A percentile compares a stretch with the other conserved stretches of the same genome.
Evolutionary conservation across 2,113 vertebrate genomes (phyloP).

Genomic region (Tragelaphus imberbis): DNA sequence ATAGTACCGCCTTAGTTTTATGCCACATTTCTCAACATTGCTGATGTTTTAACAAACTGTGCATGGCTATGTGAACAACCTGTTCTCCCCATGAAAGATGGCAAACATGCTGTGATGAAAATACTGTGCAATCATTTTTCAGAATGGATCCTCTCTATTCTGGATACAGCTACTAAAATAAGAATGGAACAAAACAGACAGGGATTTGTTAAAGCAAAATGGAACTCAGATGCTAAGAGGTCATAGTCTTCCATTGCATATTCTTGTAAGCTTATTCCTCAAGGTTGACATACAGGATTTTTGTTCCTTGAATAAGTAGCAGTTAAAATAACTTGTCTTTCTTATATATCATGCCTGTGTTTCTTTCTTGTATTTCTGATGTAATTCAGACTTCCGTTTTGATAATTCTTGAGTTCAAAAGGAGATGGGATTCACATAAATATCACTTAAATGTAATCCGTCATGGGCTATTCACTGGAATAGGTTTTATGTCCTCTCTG

Average conservation of each 20-base stretch:
- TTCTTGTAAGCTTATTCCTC: conserved; percentile 22
- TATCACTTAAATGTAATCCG: not conserved
- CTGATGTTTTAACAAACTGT: conserved; percentile 36
- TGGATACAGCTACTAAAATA: conserved; percentile 6
- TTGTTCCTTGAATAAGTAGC: conserved; percentile 8
- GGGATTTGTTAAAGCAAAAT: not conserved
- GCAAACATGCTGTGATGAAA: conserved; percentile 43
- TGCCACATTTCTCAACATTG: not conserved
- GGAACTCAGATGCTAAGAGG: not conserved
- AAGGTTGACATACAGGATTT: not conserved
- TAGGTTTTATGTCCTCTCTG: not conserved
- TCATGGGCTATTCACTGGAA: not conserved
- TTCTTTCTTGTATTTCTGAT: not conserved
- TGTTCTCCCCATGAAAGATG: conserved; percentile 35
- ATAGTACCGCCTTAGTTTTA: conserved; percentile 16
- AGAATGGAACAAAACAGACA: conserved; percentile 10
- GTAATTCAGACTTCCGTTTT: not conserved
- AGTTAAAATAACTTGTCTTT: conserved; percentile 12
- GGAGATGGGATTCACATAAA: not conserved
- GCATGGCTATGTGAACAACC: conserved; percentile 11
- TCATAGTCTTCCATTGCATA: not conserved
- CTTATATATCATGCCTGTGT: not conserved
- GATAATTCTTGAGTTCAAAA: not conserved
- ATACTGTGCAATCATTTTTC: conserved; percentile 9
- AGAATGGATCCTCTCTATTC: conserved; percentile 7